phyloP scores from a whole-genome alignment of 2,888 invertebrate genomes.

The Palloptera scutellata region DNA sequence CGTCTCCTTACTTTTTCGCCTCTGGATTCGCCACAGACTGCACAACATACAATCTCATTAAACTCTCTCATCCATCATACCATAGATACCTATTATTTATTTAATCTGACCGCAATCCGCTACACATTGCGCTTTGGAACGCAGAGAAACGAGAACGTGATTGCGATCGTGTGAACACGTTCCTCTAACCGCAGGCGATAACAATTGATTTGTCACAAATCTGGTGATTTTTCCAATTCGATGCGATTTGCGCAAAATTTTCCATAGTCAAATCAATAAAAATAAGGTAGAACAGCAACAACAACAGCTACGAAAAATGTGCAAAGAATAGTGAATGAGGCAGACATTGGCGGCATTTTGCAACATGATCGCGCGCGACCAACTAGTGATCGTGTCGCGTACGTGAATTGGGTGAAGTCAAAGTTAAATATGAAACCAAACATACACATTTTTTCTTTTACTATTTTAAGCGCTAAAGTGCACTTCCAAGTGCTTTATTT shows the following conservation, averaged over 20 bases:
- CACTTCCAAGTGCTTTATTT: background rate
- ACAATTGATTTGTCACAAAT: constrained; percentile 61
- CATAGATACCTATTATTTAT: too few relatives aligned
- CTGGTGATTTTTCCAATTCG: constrained; percentile 27
- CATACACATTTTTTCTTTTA: background rate
- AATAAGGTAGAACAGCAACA: background rate
- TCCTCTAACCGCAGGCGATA: constrained; percentile 44
- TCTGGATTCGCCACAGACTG: too few relatives aligned
- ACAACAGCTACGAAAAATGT: background rate
- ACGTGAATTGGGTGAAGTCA: constrained; percentile 34
- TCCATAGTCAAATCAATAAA: constrained; percentile 38
- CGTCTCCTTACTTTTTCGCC: too few relatives aligned
- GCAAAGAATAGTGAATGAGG: constrained; percentile 1
- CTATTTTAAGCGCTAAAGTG: background rate
- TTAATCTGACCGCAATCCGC: too few relatives aligned
- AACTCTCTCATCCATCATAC: too few relatives aligned
- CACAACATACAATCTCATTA: too few relatives aligned
- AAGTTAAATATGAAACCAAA: background rate
- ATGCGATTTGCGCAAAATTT: constrained; percentile 33
- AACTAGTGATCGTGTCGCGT: constrained; percentile 18
- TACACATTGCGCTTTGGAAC: too few relatives aligned
- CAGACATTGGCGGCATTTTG: constrained; percentile 19
- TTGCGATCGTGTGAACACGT: constrained; percentile 41
- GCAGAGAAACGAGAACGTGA: constrained; percentile 21
- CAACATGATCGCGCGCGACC: background rate